These are phyloP conservation scores for Nesometra sesokonis DNA, from an alignment of 35 echinoderm and acorn worm genomes.

Conservation along the genomic window DNA sequence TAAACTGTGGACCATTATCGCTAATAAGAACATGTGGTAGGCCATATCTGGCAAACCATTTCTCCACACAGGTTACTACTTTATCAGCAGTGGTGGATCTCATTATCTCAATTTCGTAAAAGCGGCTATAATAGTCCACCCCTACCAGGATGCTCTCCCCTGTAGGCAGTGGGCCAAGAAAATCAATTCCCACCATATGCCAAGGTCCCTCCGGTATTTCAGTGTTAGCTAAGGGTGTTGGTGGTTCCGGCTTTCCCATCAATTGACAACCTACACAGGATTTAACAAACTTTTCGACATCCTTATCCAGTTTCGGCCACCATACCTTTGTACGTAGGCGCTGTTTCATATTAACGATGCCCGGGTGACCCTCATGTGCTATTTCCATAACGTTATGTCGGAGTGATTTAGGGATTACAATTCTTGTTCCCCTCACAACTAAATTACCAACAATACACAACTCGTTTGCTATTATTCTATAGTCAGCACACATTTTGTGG, in stretches of 20 bases:
- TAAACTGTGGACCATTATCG: slow-evolving; percentile 18
- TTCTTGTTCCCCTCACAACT: not conserved
- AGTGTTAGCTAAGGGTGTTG: not conserved
- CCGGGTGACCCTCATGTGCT: not conserved
- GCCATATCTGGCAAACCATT: slow-evolving; percentile 17
- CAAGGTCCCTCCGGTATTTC: not conserved
- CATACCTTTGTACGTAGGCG: not conserved
- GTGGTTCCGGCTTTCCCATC: not conserved
- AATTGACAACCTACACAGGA: not conserved
- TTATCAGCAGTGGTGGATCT: not conserved
- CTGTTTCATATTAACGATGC: not conserved
- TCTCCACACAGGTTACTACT: not conserved
- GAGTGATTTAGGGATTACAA: not conserved
- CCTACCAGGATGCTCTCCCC: not conserved
- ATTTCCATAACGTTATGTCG: not conserved
- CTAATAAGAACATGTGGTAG: not conserved
- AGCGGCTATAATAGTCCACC: not conserved
- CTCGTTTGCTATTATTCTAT: not conserved
- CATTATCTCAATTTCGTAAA: not conserved
- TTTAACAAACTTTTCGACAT: not conserved
- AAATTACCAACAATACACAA: not conserved
- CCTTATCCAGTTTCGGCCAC: not conserved
- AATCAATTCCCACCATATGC: not conserved
- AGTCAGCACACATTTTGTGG: not conserved
- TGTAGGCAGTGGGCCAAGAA: not conserved